phyloP scores from a whole-genome alignment of 2,113 vertebrate genomes.

The Ranitomeya variabilis region DNA sequence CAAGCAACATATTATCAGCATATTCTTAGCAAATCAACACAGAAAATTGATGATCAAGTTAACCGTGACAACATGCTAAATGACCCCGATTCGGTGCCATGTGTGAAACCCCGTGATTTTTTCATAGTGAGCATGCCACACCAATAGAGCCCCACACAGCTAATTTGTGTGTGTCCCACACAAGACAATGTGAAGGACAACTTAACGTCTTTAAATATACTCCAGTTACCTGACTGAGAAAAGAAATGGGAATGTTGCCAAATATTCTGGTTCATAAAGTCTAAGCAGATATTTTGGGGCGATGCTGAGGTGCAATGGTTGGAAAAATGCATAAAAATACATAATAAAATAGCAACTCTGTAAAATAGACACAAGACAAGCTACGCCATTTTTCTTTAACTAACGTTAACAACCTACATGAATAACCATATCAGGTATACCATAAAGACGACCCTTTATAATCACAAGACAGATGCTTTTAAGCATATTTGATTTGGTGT shows the following conservation, averaged over 20 bases:
- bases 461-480: background rate
- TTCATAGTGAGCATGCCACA: background rate
- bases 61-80: background rate
- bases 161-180: constrained; percentile 53
- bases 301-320: constrained; percentile 62
- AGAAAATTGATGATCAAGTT: background rate
- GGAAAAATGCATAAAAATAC: constrained; percentile 63
- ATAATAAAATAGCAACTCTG: constrained; percentile 58
- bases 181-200: constrained; percentile 21
- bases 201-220: constrained; percentile 50
- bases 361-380: background rate
- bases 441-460: background rate
- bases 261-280: constrained; percentile 81
- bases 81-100: background rate
- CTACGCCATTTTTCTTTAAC: too few species aligned
- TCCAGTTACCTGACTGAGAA: constrained; percentile 85
- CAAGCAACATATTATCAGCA: background rate
- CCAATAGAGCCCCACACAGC: constrained; percentile 56
- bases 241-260: constrained; percentile 92
- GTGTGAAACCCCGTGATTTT: background rate
- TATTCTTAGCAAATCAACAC: background rate
- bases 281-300: constrained; percentile 66
- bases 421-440: background rate
- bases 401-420: too few species aligned
- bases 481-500: background rate